These are phyloP conservation scores for Acinonyx jubatus DNA, from an alignment of 2,113 vertebrate genomes.

Conservation along the genomic window DNA sequence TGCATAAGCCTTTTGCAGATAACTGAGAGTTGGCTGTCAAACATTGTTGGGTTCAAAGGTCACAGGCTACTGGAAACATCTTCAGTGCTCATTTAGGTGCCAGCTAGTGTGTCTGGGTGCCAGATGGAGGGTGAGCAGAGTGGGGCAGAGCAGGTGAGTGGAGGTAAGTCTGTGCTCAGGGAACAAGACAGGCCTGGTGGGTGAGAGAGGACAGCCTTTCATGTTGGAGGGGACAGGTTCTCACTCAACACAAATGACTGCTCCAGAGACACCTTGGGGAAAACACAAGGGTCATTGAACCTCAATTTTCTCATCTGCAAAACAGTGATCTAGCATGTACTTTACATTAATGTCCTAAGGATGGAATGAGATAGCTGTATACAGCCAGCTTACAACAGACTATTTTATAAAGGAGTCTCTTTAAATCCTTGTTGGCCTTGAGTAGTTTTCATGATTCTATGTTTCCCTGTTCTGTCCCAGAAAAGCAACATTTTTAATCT, in stretches of 20 bases:
- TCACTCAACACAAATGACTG: background rate
- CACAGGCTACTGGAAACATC: background rate
- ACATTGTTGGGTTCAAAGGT: background rate
- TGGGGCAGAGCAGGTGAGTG: background rate
- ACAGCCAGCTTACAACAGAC: background rate
- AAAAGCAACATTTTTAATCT: conserved; percentile 22
- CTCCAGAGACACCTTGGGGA: background rate
- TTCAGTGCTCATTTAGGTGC: background rate
- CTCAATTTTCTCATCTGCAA: background rate
- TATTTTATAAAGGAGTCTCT: background rate
- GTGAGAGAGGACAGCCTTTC: background rate
- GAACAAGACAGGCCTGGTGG: background rate
- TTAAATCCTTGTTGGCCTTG: background rate
- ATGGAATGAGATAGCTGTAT: background rate
- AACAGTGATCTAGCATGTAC: background rate
- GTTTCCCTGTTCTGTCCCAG: background rate
- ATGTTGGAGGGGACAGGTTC: background rate
- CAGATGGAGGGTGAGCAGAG: background rate
- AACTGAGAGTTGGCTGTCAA: background rate
- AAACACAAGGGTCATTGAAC: background rate
- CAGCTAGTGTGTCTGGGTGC: background rate
- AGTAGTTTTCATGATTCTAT: background rate
- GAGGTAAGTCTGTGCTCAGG: background rate
- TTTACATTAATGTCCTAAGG: background rate
- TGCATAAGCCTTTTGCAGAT: background rate